These are phyloP conservation scores for Urocyon cinereoargenteus DNA, from an alignment of 2,797 vertebrate genomes.

Conservation along the genomic window DNA sequence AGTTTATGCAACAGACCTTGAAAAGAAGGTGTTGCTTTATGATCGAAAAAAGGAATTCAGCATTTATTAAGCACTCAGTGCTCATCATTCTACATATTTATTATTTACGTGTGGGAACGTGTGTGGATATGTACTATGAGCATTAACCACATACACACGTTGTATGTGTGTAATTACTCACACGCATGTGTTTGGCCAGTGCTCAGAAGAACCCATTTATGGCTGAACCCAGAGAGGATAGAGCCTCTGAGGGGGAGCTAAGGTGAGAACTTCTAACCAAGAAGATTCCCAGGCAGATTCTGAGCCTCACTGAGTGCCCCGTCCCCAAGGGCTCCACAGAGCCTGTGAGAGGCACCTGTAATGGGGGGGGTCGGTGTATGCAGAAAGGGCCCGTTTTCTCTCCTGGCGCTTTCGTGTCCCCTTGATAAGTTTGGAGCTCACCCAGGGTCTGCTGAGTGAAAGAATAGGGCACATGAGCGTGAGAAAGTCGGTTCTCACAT, in stretches of 20 bases:
- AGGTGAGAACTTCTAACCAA: fast-evolving
- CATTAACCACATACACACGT: fast-evolving
- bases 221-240: fast-evolving
- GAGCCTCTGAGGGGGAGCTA: too few species aligned
- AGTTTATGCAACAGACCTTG: background rate
- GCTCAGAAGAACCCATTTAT: fast-evolving
- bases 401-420: background rate
- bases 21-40: fast-evolving
- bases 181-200: fast-evolving
- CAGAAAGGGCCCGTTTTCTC: background rate
- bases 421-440: fast-evolving
- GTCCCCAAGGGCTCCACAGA: fast-evolving
- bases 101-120: fast-evolving
- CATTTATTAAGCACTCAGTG: fast-evolving
- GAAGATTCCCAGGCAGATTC: fast-evolving
- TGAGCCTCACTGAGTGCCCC: background rate
- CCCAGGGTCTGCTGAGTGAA: fast-evolving
- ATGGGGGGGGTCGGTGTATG: fast-evolving
- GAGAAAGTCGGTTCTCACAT: fast-evolving
- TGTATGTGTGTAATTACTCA: fast-evolving
- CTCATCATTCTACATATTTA: fast-evolving
- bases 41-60: fast-evolving
- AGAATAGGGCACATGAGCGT: fast-evolving
- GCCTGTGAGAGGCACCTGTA: fast-evolving
- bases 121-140: fast-evolving